Evolutionary conservation across 2,888 invertebrate genomes (phyloP).

Genomic region (Campopleginae sp.): DNA sequence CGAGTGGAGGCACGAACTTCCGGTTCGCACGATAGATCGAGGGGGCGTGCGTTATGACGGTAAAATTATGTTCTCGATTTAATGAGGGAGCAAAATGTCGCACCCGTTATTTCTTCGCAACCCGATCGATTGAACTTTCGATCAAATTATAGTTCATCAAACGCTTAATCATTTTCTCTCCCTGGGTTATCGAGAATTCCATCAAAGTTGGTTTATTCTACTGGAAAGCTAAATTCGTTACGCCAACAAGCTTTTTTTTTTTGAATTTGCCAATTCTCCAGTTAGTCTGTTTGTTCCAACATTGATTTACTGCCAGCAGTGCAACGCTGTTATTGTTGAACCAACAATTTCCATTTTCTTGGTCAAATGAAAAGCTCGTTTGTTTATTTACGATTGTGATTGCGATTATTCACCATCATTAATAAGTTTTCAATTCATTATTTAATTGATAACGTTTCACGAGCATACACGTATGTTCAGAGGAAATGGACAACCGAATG

Average conservation of each 20-base stretch:
- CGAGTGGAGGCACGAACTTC: slow-evolving; percentile 34
- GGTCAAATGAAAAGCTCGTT: too few species aligned
- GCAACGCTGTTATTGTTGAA: too few species aligned
- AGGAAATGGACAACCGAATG: slow-evolving; percentile 55
- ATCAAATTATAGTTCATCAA: not conserved
- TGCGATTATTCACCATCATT: not conserved
- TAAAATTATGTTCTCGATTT: slow-evolving; percentile 19
- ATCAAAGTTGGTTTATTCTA: not conserved
- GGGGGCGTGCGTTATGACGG: slow-evolving; percentile 20
- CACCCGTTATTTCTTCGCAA: not conserved
- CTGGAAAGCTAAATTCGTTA: too few species aligned
- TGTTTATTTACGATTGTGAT: not conserved
- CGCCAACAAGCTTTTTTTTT: too few species aligned
- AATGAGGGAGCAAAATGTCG: not conserved
- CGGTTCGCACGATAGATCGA: slow-evolving; percentile 58
- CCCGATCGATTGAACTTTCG: not conserved
- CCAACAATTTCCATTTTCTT: too few species aligned
- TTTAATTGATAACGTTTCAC: not conserved
- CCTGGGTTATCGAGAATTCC: not conserved
- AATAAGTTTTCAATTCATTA: not conserved
- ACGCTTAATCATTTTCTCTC: not conserved
- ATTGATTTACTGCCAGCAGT: too few species aligned
- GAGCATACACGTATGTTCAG: slow-evolving; percentile 41
- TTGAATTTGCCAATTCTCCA: too few species aligned
- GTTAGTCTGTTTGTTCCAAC: too few species aligned